phyloP scores from a whole-genome alignment of 2,797 vertebrate genomes.

The Pseudochirops cupreus region DNA sequence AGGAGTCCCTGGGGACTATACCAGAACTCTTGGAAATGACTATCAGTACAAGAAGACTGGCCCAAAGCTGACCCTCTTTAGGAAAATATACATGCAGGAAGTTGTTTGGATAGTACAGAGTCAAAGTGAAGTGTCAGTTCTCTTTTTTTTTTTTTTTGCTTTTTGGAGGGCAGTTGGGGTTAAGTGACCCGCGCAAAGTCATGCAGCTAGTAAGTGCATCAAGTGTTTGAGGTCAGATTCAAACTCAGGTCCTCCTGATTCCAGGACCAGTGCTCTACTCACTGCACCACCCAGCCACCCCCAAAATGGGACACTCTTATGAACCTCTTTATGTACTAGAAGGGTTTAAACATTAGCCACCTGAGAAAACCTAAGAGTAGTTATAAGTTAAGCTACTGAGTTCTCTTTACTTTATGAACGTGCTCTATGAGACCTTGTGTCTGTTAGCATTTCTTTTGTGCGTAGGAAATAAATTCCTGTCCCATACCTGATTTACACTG shows the following conservation, averaged over 20 bases:
- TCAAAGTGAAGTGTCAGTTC: not conserved
- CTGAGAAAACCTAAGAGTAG: not conserved
- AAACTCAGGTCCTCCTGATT: too few species aligned
- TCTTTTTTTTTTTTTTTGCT: not conserved
- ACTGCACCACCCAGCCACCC: too few species aligned
- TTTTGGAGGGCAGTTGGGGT: too few species aligned
- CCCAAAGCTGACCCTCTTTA: not conserved
- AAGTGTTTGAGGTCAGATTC: too few species aligned
- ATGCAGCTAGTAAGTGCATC: too few species aligned
- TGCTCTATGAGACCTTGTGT: not conserved
- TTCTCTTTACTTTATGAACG: not conserved
- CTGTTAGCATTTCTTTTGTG: not conserved
- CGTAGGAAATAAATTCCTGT: not conserved
- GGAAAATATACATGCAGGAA: not conserved
- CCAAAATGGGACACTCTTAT: not conserved
- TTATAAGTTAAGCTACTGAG: not conserved
- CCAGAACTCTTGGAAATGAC: not conserved
- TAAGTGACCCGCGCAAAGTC: too few species aligned
- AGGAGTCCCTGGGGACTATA: not conserved
- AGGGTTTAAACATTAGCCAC: not conserved
- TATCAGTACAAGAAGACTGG: not conserved
- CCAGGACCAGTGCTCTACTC: too few species aligned
- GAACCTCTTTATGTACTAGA: not conserved
- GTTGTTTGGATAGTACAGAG: not conserved
- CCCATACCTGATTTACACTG: not conserved